Evolutionary conservation across 2,113 vertebrate genomes (phyloP).

Genomic region (Motacilla tschutschensis): DNA sequence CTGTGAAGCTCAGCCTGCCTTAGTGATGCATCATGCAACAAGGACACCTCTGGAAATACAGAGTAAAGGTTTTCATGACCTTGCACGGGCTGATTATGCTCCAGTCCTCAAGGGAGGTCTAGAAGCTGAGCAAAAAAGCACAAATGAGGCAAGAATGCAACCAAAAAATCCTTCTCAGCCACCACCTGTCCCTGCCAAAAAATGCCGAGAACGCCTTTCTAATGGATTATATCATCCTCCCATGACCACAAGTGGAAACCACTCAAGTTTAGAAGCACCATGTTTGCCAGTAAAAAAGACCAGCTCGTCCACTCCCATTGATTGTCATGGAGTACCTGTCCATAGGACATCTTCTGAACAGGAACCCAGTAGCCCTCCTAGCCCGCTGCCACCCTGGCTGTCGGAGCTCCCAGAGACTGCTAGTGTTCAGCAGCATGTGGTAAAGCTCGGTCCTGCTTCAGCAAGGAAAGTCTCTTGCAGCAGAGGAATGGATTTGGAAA

Average conservation of each 20-base stretch:
- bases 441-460: constrained; percentile 76
- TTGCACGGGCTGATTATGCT: constrained; percentile 41
- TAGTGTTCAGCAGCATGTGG: constrained; percentile 78
- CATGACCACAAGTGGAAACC: constrained; percentile 17
- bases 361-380: constrained; percentile 67
- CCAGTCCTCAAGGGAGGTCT: constrained; percentile 55
- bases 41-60: constrained; percentile 66
- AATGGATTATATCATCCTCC: constrained; percentile 84
- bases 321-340: constrained; percentile 51
- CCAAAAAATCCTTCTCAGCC: constrained; percentile 87
- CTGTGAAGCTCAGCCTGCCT: constrained; percentile 46
- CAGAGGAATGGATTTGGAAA: constrained; percentile 84
- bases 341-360: constrained; percentile 57
- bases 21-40: constrained; percentile 19
- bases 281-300: constrained; percentile 79
- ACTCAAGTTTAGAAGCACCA: constrained; percentile 72
- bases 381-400: constrained; percentile 84
- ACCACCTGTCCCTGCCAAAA: constrained; percentile 94
- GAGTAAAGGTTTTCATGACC: constrained; percentile 53
- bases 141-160: constrained; percentile 71
- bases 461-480: constrained; percentile 82
- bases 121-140: constrained; percentile 53
- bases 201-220: constrained; percentile 87
- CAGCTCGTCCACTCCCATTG: constrained; percentile 58
- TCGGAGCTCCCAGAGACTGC: constrained; percentile 71